A percentile compares a stretch with the other conserved stretches of the same genome.
phyloP scores from a whole-genome alignment of 2,888 invertebrate species.

The Leptopilina syphax region DNA sequence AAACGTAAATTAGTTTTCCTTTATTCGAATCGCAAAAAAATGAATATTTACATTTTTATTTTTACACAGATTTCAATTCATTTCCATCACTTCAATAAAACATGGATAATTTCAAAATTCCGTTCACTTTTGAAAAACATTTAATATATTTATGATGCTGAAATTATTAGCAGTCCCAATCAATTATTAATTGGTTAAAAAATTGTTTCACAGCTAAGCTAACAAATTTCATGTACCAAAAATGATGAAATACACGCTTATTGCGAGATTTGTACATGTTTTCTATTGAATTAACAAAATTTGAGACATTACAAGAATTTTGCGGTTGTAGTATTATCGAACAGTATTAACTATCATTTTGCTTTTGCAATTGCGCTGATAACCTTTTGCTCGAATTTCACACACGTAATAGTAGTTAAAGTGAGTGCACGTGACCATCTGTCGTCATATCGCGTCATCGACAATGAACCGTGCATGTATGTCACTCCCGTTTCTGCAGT shows the following conservation, averaged over 20 bases:
- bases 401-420: slow-evolving; percentile 3
- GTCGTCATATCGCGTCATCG: slow-evolving; percentile 45
- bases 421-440: slow-evolving; percentile 48
- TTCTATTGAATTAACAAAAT: background rate
- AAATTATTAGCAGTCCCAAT: no score
- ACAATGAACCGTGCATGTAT: slow-evolving; percentile 15
- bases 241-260: no score
- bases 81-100: no score
- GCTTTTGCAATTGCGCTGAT: slow-evolving; percentile 7
- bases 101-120: no score
- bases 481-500: background rate
- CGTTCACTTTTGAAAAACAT: no score
- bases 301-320: background rate
- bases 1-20: slow-evolving; percentile 35
- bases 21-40: background rate
- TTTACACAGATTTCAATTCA: background rate
- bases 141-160: no score
- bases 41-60: background rate
- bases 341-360: background rate
- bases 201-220: no score
- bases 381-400: slow-evolving; percentile 11
- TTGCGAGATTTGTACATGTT: background rate
- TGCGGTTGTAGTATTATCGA: background rate
- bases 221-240: background rate
- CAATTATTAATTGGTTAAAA: no score